Evolutionary conservation across 2,113 vertebrate genomes (phyloP), one percentile per base, ranked within the genome.

Genomic region (Sprattus sprattus): DNA sequence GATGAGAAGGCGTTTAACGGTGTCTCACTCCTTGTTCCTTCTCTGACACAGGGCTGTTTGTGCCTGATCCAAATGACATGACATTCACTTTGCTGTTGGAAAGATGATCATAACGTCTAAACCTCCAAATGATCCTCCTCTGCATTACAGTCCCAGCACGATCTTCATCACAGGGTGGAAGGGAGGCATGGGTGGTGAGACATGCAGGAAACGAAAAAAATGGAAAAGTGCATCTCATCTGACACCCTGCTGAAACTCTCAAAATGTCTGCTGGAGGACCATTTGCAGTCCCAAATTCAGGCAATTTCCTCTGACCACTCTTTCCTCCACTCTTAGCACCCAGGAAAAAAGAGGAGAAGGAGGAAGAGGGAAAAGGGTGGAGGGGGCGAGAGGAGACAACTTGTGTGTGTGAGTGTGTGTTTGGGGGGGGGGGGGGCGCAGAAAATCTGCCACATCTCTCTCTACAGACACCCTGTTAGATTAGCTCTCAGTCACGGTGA

Each of bases 161-260:
- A 78, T 39, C 71, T 39, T 5, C 39, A 78, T 78, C 28, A 39
- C 71, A 32, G 71, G 16, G 28, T 44, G 32, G 71, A 32, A 32
- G 67, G 71, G 15, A 0, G 28, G 13, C 28, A 0, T 10, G 28
- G 89, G 87, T 89, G 85, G 84, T 20, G 54, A 22, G 45, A 22
- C 28, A 46, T 75, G 81, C 82, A 88, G n/a, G 13, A 84, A 45
- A 64, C 15, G 45, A 46, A 67, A 44, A 60, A 18, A 5, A 57
- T 82, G 7, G 52, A 86, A 86, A 84, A 84, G 81, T 83, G 89
- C 92, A 93, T 89, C 84, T 86, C 84, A 88, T 86, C 86, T 91
- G 83, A 85, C 85, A 86, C 86, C 64, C 64, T 28, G 64, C 64
- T 71, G 32, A 67, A 67, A 25, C 64, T 11, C 13, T 13, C 25